Evolutionary conservation across 2,113 vertebrate species (phyloP), one percentile per base, ranked within the genome.

Genomic region (Ictalurus punctatus): DNA sequence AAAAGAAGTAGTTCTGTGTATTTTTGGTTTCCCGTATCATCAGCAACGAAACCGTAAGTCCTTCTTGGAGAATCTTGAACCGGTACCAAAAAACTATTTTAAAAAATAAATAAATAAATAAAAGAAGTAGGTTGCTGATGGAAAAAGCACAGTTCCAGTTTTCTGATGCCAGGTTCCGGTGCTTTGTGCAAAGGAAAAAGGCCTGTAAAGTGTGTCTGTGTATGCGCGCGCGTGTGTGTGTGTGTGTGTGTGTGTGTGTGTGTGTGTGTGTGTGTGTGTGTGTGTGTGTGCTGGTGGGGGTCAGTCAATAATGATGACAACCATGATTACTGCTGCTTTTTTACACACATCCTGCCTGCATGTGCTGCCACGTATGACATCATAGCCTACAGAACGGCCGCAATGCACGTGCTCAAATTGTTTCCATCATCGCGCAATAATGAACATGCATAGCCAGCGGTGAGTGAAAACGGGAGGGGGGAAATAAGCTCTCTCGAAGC

Each of bases 261-360:
- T 48, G 40, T 61, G 34, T 1, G 34, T 1, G 34, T 1, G 34
- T 44, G 82, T 63, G 59, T 84, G 83, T 52, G 83, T 63, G n/a
- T 5, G 44, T 78, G 85, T 85, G 93, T 92, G 92, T 79, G 87
- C 89, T 83, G 84, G 89, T 90, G 81, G 8, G 84, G 71, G 91
- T 44, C 34, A 58, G 73, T 86, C 73, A 78, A 74, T 86, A 58
- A 76, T 91, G 58, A 86, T 85, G 82, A 93, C 94, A 93, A 93
- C 82, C 91, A 86, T 59, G 73, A 86, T 86, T 86, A 86, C 85
- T 78, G 85, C 85, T 61, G 85, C 90, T 89, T 90, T 48, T 88
- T 93, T 86, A 91, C 92, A 92, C 90, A 91, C 93, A 93, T 91
- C 92, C 93, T 90, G 91, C 86, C 91, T 81, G 86, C 87, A 90